A percentile compares a stretch with the other conserved stretches of the same genome.
These are phyloP conservation scores for Perccottus glenii DNA, from an alignment of 2,113 vertebrate species.

Conservation along the genomic window DNA sequence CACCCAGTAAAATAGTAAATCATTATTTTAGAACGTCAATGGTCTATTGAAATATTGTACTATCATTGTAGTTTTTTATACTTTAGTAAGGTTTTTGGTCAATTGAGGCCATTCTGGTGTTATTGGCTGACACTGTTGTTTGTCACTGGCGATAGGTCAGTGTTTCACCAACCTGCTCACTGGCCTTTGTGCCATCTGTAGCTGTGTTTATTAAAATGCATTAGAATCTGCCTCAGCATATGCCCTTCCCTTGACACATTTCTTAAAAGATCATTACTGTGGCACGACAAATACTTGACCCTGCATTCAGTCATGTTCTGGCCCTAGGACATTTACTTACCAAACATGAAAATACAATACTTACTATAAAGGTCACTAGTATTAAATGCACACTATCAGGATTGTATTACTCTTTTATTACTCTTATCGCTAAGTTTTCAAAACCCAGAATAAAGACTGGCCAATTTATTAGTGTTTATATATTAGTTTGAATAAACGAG, in stretches of 20 bases:
- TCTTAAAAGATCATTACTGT: background rate
- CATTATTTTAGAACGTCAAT: too few species aligned
- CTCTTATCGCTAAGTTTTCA: too few species aligned
- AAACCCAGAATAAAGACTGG: too few species aligned
- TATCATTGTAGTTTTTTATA: background rate
- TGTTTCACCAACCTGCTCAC: constrained; percentile 18
- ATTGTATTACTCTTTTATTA: too few species aligned
- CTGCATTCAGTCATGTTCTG: too few species aligned
- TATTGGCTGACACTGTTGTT: background rate
- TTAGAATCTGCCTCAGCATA: constrained; percentile 30
- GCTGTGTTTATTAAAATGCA: constrained; percentile 49
- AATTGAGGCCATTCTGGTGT: background rate
- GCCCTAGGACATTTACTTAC: too few species aligned
- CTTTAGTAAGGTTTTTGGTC: background rate
- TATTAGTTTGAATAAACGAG: too few species aligned
- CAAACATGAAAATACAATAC: too few species aligned
- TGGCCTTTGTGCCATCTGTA: constrained; percentile 56
- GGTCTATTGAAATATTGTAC: too few species aligned
- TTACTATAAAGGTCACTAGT: too few species aligned
- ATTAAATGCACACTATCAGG: background rate
- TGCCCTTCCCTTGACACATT: constrained; percentile 12
- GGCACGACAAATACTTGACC: background rate
- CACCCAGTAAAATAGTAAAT: too few species aligned
- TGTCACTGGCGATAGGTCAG: constrained; percentile 5
- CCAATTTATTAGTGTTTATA: too few species aligned